A percentile compares a stretch with the other conserved stretches of the same genome.
Conservation (phyloP, 2,888 invertebrate species). For the Dinocampus coccinellae region DNA sequence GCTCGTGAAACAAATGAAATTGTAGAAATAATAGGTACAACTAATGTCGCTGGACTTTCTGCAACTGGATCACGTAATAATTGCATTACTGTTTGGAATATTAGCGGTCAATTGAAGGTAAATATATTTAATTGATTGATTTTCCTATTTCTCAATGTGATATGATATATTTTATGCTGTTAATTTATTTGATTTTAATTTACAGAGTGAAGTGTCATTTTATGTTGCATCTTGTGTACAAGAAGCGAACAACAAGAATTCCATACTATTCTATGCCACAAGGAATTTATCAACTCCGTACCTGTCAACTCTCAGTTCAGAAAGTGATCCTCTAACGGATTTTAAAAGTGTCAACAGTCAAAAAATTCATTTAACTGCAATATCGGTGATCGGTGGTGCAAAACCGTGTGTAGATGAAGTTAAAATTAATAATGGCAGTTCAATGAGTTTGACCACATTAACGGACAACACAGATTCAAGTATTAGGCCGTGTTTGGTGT, state of each 20-base stretch:
- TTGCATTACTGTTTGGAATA: slow-evolving; percentile 85
- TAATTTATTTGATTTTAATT: slow-evolving; percentile 11
- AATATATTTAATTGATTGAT: slow-evolving; percentile 18
- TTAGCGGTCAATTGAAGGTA: slow-evolving; percentile 80
- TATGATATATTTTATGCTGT: neutral
- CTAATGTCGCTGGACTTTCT: slow-evolving; percentile 65
- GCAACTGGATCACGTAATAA: slow-evolving; percentile 72
- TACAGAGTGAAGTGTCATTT: slow-evolving; percentile 71
- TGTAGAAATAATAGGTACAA: slow-evolving; percentile 63
- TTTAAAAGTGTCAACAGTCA: slow-evolving; percentile 53
- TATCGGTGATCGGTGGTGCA: slow-evolving; percentile 69
- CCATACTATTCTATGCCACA: slow-evolving; percentile 60
- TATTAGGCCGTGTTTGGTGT: slow-evolving; percentile 71
- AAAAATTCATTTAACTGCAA: slow-evolving; percentile 69
- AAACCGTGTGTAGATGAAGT: slow-evolving; percentile 41
- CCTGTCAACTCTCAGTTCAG: slow-evolving; percentile 56
- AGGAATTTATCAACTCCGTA: slow-evolving; percentile 58
- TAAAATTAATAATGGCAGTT: slow-evolving; percentile 48
- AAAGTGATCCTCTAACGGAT: slow-evolving; percentile 57
- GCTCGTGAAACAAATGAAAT: slow-evolving; percentile 66
- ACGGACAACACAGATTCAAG: slow-evolving; percentile 49
- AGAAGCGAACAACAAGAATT: slow-evolving; percentile 63
- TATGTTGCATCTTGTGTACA: slow-evolving; percentile 65
- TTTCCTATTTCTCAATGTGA: neutral
- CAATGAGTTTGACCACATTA: slow-evolving; percentile 37